These are phyloP conservation scores for Hypothenemus hampei DNA, from an alignment of 1,140 invertebrate genomes.

Conservation along the genomic window DNA sequence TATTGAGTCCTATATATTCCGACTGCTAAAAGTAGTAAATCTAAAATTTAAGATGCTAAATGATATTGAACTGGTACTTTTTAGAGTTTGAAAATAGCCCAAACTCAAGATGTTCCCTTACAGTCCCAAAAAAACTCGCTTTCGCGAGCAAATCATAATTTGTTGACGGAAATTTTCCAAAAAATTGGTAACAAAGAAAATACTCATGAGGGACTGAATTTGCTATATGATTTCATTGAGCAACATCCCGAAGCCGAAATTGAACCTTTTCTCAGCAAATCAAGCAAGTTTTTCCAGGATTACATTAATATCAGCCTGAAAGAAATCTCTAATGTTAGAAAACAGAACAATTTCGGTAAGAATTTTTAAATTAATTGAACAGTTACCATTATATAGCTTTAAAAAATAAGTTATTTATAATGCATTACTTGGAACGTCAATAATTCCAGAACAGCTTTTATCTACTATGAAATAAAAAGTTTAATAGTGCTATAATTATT, in stretches of 20 bases:
- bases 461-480: too few species aligned
- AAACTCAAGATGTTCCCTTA: constrained; percentile 46
- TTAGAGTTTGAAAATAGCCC: constrained; percentile 51
- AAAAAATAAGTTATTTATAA: too few species aligned
- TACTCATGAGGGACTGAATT: constrained; percentile 78
- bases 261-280: constrained; percentile 83
- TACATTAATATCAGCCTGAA: constrained; percentile 85
- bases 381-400: too few species aligned
- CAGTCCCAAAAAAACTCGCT: constrained; percentile 52
- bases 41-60: neutral
- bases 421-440: too few species aligned
- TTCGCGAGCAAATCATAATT: constrained; percentile 72
- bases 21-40: constrained; percentile 61
- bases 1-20: constrained; percentile 72
- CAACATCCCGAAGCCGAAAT: constrained; percentile 87
- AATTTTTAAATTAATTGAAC: too few species aligned
- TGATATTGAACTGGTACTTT: constrained; percentile 25
- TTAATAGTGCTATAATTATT: too few species aligned
- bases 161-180: constrained; percentile 85
- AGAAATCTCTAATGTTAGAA: constrained; percentile 66
- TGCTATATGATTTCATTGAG: constrained; percentile 86
- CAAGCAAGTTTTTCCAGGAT: constrained; percentile 86
- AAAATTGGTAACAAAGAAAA: constrained; percentile 87
- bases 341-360: too few species aligned
- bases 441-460: too few species aligned